Evolutionary conservation across 2,113 vertebrate species (phyloP), one percentile per base, ranked within the genome.

Genomic region (Limanda limanda): DNA sequence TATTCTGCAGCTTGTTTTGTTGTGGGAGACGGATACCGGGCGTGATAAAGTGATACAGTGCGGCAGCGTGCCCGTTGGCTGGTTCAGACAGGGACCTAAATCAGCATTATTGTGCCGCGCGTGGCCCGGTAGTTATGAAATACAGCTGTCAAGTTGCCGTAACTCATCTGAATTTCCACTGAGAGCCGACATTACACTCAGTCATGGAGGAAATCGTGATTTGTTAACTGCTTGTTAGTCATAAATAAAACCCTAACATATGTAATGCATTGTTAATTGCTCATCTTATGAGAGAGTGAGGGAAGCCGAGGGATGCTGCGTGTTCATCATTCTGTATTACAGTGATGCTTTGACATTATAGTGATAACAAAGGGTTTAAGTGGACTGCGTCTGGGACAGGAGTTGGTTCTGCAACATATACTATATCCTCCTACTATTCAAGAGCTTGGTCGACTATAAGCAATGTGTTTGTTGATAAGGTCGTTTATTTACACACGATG

Each of bases 1-100:
- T 92, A 93, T 89, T 89, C 85, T 84, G 91, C 89, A 89, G 87
- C 89, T 86, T 92, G 90, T 90, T 90, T 85, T 84, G 85, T 82
- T 86, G 81, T 80, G 68, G 86, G 84, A 87, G 92, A 91, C 78
- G 91, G 86, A 89, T 90, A 83, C 87, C 4, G 75, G 72, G 79
- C 58, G 76, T 85, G 88, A 91, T 91, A 88, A 92, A 90, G 88
- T 79, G 87, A 85, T 89, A 68, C 71, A 58, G 78, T 18, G 15
- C 67, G 48, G 81, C 86, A 58, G 74, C 67, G 73, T 62, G 81
- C 60, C 76, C 13, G 27, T 81, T 88, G 88, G 85, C 84, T 79
- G 83, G 25, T 66, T 79, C 79, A 73, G 78, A 86, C 82, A 84
- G 87, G 81, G 85, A 82, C 86, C 86, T 92, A 92, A 92, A 92